Base-by-base conservation (phyloP, 1,140 invertebrate genomes). In the Leucophenga varia region DNA sequence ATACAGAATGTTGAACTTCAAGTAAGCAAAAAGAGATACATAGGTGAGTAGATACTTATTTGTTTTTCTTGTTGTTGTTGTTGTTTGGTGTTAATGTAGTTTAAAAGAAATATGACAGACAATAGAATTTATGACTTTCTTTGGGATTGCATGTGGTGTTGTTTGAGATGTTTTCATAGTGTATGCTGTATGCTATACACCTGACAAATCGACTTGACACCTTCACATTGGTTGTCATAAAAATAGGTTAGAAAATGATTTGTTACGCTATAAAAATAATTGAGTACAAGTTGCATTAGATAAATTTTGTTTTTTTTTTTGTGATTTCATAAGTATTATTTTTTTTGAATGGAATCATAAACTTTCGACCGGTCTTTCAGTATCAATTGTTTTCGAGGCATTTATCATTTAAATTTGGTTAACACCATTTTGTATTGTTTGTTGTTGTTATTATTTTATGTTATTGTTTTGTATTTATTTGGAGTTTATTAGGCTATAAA, bases 161-260 rank as follows among this genome's bases (percentile, higher is more conserved):
- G 30, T 52, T 44, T 36, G 42, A n/a, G n/a, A n/a, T n/a, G n/a
- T n/a, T n/a, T n/a, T n/a, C n/a, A n/a, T n/a, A n/a, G n/a, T n/a
- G n/a, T n/a, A n/a, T n/a, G n/a, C n/a, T n/a, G n/a, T n/a, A n/a
- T n/a, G n/a, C n/a, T n/a, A n/a, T n/a, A n/a, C n/a, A n/a, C n/a
- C 67, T 65, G 63, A 65, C 63, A 65, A 67, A 65, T 68, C 63
- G 63, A 67, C 55, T 63, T 65, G 63, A 65, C 63, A 67, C 63
- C 63, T 63, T 43, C 40, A 18, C 49, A 54, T 52, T 44, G 49
- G 36, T 40, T 59, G 63, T 54, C 63, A 67, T 65, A 67, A 65
- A 65, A 65, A 65, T 65, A 63, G 63, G 63, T 56, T 67, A 63
- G 56, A 50, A 67, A 64, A 65, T 65, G 63, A 65, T 67, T 65